phyloP scores from a whole-genome alignment of 2,797 vertebrate genomes.

The Pseudochirops cupreus region DNA sequence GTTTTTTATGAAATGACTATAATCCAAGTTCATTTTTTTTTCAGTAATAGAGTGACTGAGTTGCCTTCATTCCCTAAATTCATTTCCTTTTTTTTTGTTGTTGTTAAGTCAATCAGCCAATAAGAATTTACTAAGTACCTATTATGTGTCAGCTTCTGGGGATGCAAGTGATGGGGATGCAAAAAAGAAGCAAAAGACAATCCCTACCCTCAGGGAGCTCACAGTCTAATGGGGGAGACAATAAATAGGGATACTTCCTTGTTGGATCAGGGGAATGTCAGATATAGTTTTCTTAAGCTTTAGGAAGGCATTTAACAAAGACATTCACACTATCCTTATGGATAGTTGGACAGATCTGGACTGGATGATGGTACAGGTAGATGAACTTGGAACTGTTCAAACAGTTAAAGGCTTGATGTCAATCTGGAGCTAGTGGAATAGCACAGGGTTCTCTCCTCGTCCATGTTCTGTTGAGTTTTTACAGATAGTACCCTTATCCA shows the following conservation, averaged over 20 bases:
- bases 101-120: neutral
- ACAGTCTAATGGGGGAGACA: neutral
- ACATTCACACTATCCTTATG: neutral
- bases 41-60: constrained; percentile 32
- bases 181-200: neutral
- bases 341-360: neutral
- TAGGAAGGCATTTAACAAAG: neutral
- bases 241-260: neutral
- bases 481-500: neutral
- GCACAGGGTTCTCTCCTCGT: neutral
- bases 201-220: neutral
- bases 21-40: constrained; percentile 44
- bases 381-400: neutral
- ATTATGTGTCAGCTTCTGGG: neutral
- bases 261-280: neutral
- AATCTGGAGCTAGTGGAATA: neutral
- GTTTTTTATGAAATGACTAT: constrained; percentile 23
- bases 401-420: neutral
- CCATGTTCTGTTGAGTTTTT: neutral
- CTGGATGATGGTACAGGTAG: neutral
- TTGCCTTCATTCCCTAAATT: neutral
- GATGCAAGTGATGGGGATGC: neutral
- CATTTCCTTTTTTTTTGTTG: neutral
- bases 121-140: neutral
- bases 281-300: neutral